phyloP scores from a whole-genome alignment of 2,113 vertebrate species.

The Helogale parvula region DNA sequence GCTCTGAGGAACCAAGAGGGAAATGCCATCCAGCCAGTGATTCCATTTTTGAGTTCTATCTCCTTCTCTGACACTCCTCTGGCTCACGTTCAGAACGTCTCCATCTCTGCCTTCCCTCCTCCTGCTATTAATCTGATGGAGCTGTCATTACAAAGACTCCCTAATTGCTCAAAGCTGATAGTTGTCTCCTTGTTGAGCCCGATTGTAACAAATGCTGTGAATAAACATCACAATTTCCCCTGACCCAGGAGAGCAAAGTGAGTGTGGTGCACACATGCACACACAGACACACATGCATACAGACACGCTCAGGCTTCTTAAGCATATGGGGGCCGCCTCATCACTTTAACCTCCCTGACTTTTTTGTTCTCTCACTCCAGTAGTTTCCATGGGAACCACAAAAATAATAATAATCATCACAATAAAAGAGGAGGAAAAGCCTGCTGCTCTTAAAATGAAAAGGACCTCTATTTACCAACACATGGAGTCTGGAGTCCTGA shows the following conservation, averaged over 20 bases:
- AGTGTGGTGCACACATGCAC: accelerated
- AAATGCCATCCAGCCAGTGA: accelerated
- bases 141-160: constrained; percentile 54
- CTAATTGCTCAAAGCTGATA: constrained; percentile 53
- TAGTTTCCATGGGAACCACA: constrained; percentile 79
- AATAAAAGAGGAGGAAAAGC: constrained; percentile 64
- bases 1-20: background rate
- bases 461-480: constrained; percentile 64
- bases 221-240: constrained; percentile 35
- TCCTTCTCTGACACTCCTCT: background rate
- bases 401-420: constrained; percentile 78
- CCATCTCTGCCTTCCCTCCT: constrained; percentile 7
- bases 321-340: constrained; percentile 20
- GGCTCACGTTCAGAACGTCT: background rate
- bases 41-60: background rate
- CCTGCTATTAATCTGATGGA: constrained; percentile 13
- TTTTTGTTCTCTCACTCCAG: constrained; percentile 61
- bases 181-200: background rate
- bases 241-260: constrained; percentile 26
- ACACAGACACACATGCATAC: background rate
- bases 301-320: background rate
- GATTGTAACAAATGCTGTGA: constrained; percentile 15
- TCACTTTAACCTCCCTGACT: constrained; percentile 55
- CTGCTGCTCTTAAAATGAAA: constrained; percentile 20
- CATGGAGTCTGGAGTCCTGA: constrained; percentile 49